phyloP scores from a whole-genome alignment of 2,113 vertebrate genomes.

The Murina feae region DNA sequence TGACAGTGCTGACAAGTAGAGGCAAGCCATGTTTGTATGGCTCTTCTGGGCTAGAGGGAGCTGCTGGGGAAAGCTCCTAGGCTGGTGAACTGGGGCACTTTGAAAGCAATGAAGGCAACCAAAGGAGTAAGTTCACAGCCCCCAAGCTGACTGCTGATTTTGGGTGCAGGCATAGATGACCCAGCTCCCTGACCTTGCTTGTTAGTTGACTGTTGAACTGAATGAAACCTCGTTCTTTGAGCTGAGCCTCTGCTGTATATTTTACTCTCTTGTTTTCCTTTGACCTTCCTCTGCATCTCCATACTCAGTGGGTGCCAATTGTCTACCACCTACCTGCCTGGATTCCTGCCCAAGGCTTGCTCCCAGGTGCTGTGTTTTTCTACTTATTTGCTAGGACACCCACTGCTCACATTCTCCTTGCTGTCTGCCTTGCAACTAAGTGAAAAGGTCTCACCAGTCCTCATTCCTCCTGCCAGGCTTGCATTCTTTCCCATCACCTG shows the following conservation, averaged over 20 bases:
- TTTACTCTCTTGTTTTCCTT: not conserved
- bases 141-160: not conserved
- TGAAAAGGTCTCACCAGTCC: not conserved
- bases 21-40: not conserved
- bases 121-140: accelerated
- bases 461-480: too few relatives aligned
- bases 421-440: not conserved
- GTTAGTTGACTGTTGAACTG: not conserved
- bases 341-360: not conserved
- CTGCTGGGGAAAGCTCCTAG: not conserved
- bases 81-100: not conserved
- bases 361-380: not conserved
- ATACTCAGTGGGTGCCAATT: not conserved
- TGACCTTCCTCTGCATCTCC: not conserved
- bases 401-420: not conserved
- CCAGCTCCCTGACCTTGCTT: not conserved
- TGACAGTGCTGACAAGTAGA: constrained; percentile 49
- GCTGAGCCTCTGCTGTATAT: too few relatives aligned
- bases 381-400: not conserved
- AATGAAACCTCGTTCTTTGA: not conserved
- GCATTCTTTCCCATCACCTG: not conserved
- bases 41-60: not conserved
- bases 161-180: accelerated
- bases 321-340: not conserved
- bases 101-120: not conserved